These are phyloP conservation scores for Mandrillus leucophaeus DNA, from an alignment of 2,113 vertebrate species.

Conservation along the genomic window DNA sequence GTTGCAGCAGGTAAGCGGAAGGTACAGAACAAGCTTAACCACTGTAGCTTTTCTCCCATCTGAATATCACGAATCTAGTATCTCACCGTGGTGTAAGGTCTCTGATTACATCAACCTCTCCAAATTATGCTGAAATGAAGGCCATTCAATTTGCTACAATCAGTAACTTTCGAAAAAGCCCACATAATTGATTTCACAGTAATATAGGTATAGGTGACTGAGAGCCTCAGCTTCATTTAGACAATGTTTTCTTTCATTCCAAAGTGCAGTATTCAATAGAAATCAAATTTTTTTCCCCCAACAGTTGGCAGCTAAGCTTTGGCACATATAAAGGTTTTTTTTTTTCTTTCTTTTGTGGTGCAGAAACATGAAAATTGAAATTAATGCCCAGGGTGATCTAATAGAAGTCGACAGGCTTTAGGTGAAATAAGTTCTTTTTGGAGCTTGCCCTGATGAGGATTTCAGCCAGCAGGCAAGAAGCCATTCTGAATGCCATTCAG, in stretches of 20 bases:
- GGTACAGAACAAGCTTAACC: constrained; percentile 81
- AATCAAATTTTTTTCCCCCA: constrained; percentile 80
- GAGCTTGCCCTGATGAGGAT: constrained; percentile 33
- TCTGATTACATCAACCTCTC: constrained; percentile 89
- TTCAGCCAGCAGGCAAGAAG: constrained; percentile 1
- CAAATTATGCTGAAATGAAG: constrained; percentile 89
- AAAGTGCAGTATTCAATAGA: constrained; percentile 86
- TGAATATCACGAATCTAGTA: constrained; percentile 85
- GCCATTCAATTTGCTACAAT: constrained; percentile 90
- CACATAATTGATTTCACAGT: constrained; percentile 90
- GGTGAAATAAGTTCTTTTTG: constrained; percentile 71
- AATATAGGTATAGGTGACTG: constrained; percentile 88
- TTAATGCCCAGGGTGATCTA: constrained; percentile 80
- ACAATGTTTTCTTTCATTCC: constrained; percentile 87
- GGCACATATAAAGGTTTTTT: constrained; percentile 68
- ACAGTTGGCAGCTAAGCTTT: constrained; percentile 85
- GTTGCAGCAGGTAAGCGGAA: constrained; percentile 80
- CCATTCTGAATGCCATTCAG: constrained; percentile 31
- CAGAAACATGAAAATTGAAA: constrained; percentile 84
- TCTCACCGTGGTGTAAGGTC: constrained; percentile 85
- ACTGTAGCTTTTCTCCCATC: constrained; percentile 82
- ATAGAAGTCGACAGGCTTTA: constrained; percentile 71
- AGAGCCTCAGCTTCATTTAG: constrained; percentile 85
- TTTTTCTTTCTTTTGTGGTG: not conserved
- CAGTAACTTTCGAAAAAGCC: constrained; percentile 87